Conservation (phyloP, 2,113 vertebrate genomes). For the Eulemur macaco region DNA sequence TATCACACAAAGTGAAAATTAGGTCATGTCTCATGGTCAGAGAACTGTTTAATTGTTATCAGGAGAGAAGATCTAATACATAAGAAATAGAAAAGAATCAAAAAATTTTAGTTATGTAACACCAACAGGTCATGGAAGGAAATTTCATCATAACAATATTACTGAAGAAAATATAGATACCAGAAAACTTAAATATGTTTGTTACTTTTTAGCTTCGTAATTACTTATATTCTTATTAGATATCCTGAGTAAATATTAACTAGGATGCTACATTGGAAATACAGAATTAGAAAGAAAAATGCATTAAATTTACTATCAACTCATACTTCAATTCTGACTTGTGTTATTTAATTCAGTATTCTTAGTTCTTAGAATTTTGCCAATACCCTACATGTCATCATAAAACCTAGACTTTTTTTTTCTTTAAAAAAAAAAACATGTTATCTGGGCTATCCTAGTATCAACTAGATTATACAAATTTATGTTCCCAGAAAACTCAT, state of each 20-base stretch:
- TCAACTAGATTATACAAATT: background rate
- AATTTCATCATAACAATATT: background rate
- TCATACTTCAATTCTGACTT: background rate
- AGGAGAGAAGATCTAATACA: background rate
- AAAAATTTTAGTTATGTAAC: background rate
- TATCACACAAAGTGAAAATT: constrained; percentile 19
- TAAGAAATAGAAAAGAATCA: background rate
- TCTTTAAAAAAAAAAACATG: background rate
- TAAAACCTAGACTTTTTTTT: background rate
- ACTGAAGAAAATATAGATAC: background rate
- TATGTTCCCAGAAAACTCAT: background rate
- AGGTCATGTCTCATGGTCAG: background rate
- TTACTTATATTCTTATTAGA: background rate
- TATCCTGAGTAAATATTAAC: background rate
- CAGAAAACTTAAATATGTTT: background rate
- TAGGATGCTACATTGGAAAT: background rate
- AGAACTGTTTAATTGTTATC: background rate
- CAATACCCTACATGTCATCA: background rate
- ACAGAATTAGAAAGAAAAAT: background rate
- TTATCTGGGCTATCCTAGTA: background rate
- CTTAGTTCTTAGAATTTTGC: background rate
- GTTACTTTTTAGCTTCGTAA: background rate
- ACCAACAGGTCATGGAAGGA: background rate
- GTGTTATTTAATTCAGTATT: background rate
- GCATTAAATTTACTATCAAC: background rate